Conservation (phyloP, 1,140 invertebrate genomes). For the Episyrphus balteatus region DNA sequence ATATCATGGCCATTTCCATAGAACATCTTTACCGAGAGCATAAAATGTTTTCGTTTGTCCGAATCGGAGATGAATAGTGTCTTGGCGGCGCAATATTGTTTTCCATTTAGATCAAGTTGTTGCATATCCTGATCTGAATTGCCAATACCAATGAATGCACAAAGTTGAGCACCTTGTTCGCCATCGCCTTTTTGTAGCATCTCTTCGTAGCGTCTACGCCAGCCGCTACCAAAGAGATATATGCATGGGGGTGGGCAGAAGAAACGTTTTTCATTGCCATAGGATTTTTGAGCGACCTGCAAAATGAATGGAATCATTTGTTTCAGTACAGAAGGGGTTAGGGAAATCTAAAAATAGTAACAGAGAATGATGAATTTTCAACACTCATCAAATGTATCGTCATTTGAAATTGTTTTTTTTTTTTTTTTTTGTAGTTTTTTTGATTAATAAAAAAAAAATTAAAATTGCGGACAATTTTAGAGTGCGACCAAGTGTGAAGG, state of each 20-base stretch:
- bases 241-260: conserved; percentile 99
- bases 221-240: conserved; percentile 94
- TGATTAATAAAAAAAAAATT: too few relatives aligned
- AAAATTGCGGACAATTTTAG: conserved; percentile 15
- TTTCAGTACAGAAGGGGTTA: neutral
- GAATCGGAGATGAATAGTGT: conserved; percentile 98
- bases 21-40: conserved; percentile 98
- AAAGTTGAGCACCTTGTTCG: conserved; percentile 83
- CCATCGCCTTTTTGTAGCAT: conserved; percentile 79
- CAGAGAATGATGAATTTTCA: neutral
- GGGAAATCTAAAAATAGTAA: neutral
- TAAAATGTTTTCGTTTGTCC: conserved; percentile 98
- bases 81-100: conserved; percentile 99
- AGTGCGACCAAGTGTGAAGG: conserved; percentile 29
- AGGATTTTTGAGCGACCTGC: conserved; percentile 92
- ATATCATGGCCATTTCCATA: conserved; percentile 97
- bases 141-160: conserved; percentile 97
- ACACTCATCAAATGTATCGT: neutral
- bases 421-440: too few relatives aligned
- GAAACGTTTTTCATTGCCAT: conserved; percentile 99
- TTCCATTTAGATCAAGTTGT: conserved; percentile 85
- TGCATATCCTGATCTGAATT: conserved; percentile 99
- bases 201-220: conserved; percentile 85
- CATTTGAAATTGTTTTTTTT: too few relatives aligned
- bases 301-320: neutral